These are phyloP conservation scores for Drosophila robusta DNA, from an alignment of 2,888 invertebrate species.

Conservation along the genomic window DNA sequence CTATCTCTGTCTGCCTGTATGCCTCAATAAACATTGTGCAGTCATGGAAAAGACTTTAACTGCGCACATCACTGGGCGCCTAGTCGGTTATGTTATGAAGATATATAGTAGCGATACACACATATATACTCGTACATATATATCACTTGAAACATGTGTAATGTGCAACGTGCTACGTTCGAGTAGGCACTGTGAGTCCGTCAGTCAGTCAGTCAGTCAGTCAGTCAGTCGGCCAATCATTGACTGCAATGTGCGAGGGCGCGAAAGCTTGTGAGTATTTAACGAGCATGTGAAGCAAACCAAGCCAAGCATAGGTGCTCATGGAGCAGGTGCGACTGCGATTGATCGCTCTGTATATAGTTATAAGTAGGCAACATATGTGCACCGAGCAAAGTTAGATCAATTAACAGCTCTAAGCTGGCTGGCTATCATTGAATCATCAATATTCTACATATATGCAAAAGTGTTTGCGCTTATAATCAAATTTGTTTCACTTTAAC, in stretches of 20 bases:
- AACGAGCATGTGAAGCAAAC: neutral
- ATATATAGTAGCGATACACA: slow-evolving; percentile 9
- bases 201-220: slow-evolving; percentile 24
- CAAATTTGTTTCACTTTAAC: too few relatives aligned
- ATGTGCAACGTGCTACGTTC: slow-evolving; percentile 52
- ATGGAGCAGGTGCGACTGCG: neutral
- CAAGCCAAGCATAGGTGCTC: neutral
- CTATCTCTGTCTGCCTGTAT: slow-evolving; percentile 29
- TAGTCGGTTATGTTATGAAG: slow-evolving; percentile 34
- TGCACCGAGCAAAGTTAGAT: neutral
- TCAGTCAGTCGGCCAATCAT: slow-evolving; percentile 23
- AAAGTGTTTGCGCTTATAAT: too few relatives aligned
- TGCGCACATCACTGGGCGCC: slow-evolving; percentile 60
- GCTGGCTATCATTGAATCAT: neutral
- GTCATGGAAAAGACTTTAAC: slow-evolving; percentile 44
- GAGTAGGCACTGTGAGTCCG: slow-evolving; percentile 49
- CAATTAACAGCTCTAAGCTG: too few relatives aligned
- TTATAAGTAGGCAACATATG: neutral
- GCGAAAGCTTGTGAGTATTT: neutral
- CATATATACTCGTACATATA: neutral
- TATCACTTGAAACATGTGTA: slow-evolving; percentile 43
- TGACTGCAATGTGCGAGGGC: neutral
- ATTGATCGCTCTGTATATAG: neutral
- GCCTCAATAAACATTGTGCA: slow-evolving; percentile 72
- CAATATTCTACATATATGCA: too few relatives aligned